Evolutionary conservation across 2,888 invertebrate genomes (phyloP), one percentile per base, ranked within the genome.

Genomic region (Diogma glabrata): DNA sequence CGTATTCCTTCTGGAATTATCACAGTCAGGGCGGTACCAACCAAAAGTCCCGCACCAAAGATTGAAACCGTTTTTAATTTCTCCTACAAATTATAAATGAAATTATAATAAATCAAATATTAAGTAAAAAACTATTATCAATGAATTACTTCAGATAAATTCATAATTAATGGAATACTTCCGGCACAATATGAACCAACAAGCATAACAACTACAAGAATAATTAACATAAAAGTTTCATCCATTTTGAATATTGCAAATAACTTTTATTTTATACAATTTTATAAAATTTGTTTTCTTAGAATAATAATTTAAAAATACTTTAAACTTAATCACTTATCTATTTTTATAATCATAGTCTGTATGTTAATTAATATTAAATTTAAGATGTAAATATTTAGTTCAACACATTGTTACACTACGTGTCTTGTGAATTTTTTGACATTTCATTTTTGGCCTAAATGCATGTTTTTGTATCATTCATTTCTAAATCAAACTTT

Each of bases 1-100:
- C 93, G 77, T n/a, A 99, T 89, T 6, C 99, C 99, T 72, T 99
- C 99, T 0, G 99, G 99, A 59, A 99, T 96, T 51, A 99, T 99
- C 1, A 99, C 97, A 5, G 94, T 89, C 26, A 99, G 70, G 0
- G 99, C 96, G 23, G 99, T 97, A 2, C 99, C 99, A 1, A 99
- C 95, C 1, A 99, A 76, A 7, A 99, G 76, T 1, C 99, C 99
- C 7, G 99, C 97, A 50, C 99, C 99, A 56, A 99, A 81, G 12
- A 96, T 87, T 23, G 96, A 94, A 28, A 96, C 85, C 62, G 91
- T 78, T 64, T 94, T 89, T 26, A 99, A 74, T 68, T 93, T 95
- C 54, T 91, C 90, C 95, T 97, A 67, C 56, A 75, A 72, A 57
- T 56, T 62, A 58, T 55, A 62, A 58, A 57, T 57, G 47, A 54